Evolutionary conservation across 2,888 invertebrate species (phyloP), one percentile per base, ranked within the genome.

Genomic region (Caenorhabditis sp.): DNA sequence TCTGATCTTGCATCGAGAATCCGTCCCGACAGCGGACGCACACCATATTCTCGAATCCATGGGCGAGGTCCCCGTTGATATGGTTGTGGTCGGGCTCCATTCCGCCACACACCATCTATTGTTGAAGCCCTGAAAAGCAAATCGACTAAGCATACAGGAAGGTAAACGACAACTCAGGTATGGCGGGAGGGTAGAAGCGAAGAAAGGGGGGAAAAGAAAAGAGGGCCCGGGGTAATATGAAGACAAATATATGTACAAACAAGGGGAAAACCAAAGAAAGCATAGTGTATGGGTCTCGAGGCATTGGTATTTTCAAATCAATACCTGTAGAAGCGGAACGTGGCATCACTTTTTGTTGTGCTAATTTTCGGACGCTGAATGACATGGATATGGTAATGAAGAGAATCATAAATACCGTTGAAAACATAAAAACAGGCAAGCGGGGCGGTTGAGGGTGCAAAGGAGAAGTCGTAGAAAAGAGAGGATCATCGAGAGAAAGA

Each of bases 1-100:
- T 98, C 93, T 98, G 97, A 93, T 99, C 98, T 92, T 97, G 96
- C 24, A 96, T 94, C 91, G 96, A 96, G 93, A 99, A 99, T 5
- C 97, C 97, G 92, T 98, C 97, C 84, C 96, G 95, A 93, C 99
- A 99, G 70, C 91, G 86, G 16, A 90, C 90, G 75, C 91, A 91
- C 16, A 88, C 86, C 79, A 91, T 80, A 70, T 90, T 89, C 79
- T 91, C 91, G 61, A 91, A 88, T n/a, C 88, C 89, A 58, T 85
- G 85, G 41, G 88, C 88, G 77, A 89, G 87, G n/a, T 88, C 87
- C 58, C 88, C 88, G 69, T 88, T 89, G 75, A 89, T 84, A 77
- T 68, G 68, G 35, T 81, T 76, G 49, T 82, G 86, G 85, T 85
- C 86, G 64, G 86, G 80, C 80, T 87, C 87, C 85, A 88, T 87